Percentiles rank a stretch among this genome's conserved stretches.
Conservation (phyloP, 2,888 invertebrate species). For the Campoletis raptor region DNA sequence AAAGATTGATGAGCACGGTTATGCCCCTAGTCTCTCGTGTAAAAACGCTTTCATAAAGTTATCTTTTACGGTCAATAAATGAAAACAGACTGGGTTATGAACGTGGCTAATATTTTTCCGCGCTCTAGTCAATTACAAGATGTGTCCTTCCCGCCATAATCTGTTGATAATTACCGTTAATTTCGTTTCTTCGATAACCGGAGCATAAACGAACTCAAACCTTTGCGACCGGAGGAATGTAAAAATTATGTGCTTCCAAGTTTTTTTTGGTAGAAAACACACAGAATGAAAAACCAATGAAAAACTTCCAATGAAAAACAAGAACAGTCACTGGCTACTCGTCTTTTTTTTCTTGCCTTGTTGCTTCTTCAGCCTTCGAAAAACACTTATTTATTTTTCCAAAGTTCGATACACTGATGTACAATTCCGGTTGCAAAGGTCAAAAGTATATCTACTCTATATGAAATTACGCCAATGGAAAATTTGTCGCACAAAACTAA, state of each 20-base stretch:
- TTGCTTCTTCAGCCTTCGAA: neutral
- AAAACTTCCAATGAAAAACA: neutral
- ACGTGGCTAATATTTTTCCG: neutral
- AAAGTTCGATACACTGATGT: neutral
- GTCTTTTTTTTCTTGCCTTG: no score
- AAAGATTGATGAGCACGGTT: conserved; percentile 10
- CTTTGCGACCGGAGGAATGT: neutral
- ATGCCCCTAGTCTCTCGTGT: neutral
- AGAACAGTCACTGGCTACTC: neutral
- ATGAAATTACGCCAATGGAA: conserved; percentile 27
- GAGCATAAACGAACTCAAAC: conserved; percentile 23
- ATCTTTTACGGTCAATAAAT: neutral
- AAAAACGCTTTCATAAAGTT: neutral
- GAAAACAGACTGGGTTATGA: neutral
- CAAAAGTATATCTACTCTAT: conserved; percentile 1
- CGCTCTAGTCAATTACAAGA: neutral
- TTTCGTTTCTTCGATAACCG: neutral
- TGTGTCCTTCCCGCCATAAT: neutral
- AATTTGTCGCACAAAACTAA: conserved; percentile 4
- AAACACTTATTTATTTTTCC: neutral
- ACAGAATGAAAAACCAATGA: neutral
- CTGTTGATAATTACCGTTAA: neutral
- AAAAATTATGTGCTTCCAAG: neutral
- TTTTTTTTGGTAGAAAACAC: neutral
- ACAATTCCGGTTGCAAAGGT: neutral